phyloP scores from a whole-genome alignment of 2,113 vertebrate genomes.

The Siniperca knerii region DNA sequence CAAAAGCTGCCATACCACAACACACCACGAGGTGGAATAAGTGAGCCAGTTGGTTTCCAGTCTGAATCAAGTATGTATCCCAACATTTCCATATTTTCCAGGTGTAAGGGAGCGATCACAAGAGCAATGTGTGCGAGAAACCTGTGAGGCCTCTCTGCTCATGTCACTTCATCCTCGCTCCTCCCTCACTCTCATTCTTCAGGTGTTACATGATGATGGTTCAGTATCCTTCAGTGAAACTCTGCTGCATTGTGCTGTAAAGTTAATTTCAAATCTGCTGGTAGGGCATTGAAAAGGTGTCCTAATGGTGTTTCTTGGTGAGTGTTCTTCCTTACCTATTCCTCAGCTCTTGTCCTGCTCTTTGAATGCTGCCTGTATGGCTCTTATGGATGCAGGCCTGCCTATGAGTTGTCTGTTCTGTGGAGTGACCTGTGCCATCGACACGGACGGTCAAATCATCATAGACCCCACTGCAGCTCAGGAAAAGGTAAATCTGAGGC shows the following conservation, averaged over 20 bases:
- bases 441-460: constrained; percentile 81
- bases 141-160: constrained; percentile 86
- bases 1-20: neutral
- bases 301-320: neutral
- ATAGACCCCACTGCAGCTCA: constrained; percentile 88
- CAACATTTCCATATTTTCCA: constrained; percentile 55
- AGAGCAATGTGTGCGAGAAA: constrained; percentile 91
- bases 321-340: constrained; percentile 69
- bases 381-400: constrained; percentile 91
- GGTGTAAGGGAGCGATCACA: constrained; percentile 89
- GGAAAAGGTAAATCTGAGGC: constrained; percentile 86
- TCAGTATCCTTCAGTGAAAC: constrained; percentile 89
- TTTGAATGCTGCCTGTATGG: constrained; percentile 91
- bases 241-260: neutral
- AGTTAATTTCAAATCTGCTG: neutral
- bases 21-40: constrained; percentile 54
- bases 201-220: constrained; percentile 91
- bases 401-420: constrained; percentile 92
- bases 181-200: constrained; percentile 90
- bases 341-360: constrained; percentile 89
- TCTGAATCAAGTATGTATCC: accelerated
- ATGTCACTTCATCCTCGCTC: constrained; percentile 90
- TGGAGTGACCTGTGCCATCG: constrained; percentile 90
- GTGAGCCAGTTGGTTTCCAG: neutral
- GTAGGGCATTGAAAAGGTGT: too few relatives aligned